Conservation (phyloP, 2,797 vertebrate species). For the Onychomys torridus region DNA sequence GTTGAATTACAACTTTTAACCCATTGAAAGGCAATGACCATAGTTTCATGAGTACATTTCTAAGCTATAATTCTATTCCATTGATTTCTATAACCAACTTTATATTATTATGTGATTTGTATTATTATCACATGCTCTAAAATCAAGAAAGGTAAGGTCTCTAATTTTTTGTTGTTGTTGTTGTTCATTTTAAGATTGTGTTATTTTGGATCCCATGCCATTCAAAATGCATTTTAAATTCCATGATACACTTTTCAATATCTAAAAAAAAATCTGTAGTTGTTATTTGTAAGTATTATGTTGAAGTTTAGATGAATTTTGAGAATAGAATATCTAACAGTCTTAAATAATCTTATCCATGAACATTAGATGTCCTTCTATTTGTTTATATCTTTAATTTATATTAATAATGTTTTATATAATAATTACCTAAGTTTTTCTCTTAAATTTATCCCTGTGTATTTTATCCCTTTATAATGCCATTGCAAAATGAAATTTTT, state of each 20-base stretch:
- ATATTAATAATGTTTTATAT: neutral
- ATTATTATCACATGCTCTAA: constrained; percentile 37
- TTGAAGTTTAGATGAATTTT: neutral
- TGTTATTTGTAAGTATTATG: neutral
- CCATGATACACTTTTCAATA: neutral
- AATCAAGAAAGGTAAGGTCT: neutral
- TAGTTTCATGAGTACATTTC: constrained; percentile 1
- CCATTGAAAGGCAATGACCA: neutral
- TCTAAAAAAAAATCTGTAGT: neutral
- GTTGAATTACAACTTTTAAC: neutral
- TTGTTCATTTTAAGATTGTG: neutral
- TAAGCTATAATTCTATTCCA: neutral
- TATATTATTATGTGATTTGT: neutral
- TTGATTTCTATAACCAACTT: neutral
- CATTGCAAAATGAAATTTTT: neutral
- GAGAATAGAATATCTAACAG: neutral
- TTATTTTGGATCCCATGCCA: neutral
- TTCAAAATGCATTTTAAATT: neutral
- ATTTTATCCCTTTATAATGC: neutral
- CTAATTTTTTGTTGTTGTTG: neutral
- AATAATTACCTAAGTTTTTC: neutral
- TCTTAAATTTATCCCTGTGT: neutral
- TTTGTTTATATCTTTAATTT: neutral
- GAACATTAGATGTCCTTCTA: neutral
- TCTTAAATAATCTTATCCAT: neutral